Conservation (phyloP, 1,140 invertebrate species). For the Wasmannia auropunctata region DNA sequence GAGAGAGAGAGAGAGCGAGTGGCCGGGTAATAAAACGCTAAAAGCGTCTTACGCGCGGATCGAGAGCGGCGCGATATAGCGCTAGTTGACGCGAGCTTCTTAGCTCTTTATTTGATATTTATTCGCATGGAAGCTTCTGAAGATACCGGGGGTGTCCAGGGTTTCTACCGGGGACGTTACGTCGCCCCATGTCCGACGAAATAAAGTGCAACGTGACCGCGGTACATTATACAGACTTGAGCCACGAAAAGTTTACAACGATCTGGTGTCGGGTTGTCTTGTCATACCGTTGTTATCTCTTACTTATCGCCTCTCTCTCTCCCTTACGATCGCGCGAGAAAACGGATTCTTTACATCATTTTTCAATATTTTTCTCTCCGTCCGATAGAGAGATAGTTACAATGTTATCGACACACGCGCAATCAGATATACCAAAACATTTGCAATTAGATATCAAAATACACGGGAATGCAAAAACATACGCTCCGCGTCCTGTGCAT, state of each 20-base stretch:
- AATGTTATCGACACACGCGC: not conserved
- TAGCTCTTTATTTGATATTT: constrained; percentile 65
- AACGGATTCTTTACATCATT: not conserved
- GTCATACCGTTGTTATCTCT: constrained; percentile 32
- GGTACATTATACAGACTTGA: constrained; percentile 36
- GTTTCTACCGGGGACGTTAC: not conserved
- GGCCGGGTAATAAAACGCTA: constrained; percentile 80
- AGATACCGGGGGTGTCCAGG: constrained; percentile 12
- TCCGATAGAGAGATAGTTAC: not conserved
- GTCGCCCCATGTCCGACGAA: constrained; percentile 24
- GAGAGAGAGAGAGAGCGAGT: no score
- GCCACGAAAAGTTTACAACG: constrained; percentile 13
- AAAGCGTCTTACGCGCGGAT: constrained; percentile 79
- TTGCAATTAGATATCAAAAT: no score
- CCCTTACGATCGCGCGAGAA: not conserved
- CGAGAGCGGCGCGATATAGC: constrained; percentile 59
- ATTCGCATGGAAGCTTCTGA: constrained; percentile 55
- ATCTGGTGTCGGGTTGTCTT: constrained; percentile 14
- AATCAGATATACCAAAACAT: no score
- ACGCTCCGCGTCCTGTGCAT: no score
- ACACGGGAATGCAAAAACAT: not conserved
- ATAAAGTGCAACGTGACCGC: constrained; percentile 49
- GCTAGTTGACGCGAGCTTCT: constrained; percentile 59
- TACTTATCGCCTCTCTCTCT: not conserved
- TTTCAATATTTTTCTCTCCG: not conserved